phyloP scores from a whole-genome alignment of 2,797 vertebrate genomes.

The Hybognathus amarus region DNA sequence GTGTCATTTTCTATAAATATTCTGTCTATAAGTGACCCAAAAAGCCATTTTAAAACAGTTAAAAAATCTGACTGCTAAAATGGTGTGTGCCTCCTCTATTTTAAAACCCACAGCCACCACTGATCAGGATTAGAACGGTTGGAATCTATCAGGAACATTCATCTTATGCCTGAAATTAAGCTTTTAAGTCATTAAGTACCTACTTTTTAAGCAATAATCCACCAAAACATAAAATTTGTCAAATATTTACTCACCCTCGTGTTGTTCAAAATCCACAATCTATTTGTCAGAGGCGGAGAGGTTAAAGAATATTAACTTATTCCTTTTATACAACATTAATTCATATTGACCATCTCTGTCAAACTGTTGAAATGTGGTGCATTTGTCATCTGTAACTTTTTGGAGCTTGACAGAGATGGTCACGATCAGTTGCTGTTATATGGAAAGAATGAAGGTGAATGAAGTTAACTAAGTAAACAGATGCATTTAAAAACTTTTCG shows the following conservation, averaged over 20 bases:
- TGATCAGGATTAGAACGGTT: constrained; percentile 68
- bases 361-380: not conserved
- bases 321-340: not conserved
- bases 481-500: not conserved
- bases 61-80: no score
- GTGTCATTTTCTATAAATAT: no score
- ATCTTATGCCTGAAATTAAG: constrained; percentile 45
- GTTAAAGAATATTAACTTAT: not conserved
- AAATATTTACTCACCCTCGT: no score
- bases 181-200: not conserved
- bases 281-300: not conserved
- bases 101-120: no score
- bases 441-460: not conserved
- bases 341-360: not conserved
- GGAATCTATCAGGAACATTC: constrained; percentile 63
- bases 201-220: not conserved
- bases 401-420: not conserved
- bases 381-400: not conserved
- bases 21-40: no score
- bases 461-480: not conserved
- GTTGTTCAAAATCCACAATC: no score
- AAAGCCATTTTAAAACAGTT: no score
- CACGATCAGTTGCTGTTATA: not conserved
- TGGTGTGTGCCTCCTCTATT: no score
- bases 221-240: no score